Evolutionary conservation across 2,888 invertebrate species (phyloP).

Genomic region (Rhopalosiphum nymphaeae): DNA sequence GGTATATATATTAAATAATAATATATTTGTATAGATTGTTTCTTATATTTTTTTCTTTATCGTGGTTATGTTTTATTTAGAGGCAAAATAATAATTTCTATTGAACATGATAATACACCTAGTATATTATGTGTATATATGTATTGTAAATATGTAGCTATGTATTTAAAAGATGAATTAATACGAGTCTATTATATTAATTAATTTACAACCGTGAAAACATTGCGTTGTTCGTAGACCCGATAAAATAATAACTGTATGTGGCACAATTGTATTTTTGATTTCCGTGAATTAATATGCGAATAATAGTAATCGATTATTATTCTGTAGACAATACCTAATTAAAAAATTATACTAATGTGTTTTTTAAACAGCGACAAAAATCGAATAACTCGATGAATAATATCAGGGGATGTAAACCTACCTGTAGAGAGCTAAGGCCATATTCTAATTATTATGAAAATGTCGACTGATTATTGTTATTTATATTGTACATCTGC

Average conservation of each 20-base stretch:
- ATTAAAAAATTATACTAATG: not conserved
- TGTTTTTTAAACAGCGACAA: not conserved
- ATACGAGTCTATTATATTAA: not conserved
- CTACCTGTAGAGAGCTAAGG: not conserved
- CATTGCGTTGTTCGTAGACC: not conserved
- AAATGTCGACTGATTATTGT: not conserved
- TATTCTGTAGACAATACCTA: not conserved
- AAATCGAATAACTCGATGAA: not conserved
- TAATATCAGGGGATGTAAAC: not conserved
- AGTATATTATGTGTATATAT: not conserved
- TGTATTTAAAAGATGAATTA: not conserved
- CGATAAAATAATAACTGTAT: not conserved
- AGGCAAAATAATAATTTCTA: not conserved
- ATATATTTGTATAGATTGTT: not conserved
- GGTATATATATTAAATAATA: not conserved
- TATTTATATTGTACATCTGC: not conserved
- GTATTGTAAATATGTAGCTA: not conserved
- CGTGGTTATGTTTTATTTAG: not conserved
- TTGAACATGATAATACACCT: not conserved
- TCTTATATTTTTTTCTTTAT: not conserved
- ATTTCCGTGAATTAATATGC: not conserved
- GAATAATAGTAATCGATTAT: not conserved
- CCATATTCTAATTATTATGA: not conserved
- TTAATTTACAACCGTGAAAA: not conserved
- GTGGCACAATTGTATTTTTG: not conserved